Evolutionary conservation across 2,888 invertebrate species (phyloP).

Genomic region (Nasonia oneida): DNA sequence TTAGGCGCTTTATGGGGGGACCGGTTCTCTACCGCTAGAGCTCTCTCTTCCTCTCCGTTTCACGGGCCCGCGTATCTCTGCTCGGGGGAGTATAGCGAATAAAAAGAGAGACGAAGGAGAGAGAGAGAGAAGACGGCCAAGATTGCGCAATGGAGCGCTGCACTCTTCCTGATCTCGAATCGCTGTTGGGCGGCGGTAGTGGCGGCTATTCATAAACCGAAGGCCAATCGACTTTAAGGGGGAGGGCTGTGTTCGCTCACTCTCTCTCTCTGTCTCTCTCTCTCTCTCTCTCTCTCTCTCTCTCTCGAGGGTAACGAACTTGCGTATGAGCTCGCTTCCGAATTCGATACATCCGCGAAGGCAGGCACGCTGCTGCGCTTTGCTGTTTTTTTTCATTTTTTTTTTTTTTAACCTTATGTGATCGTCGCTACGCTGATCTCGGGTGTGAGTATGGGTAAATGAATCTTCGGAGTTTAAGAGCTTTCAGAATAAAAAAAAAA

Average conservation of each 20-base stretch:
- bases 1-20: conserved; percentile 28
- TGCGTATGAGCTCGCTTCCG: conserved; percentile 20
- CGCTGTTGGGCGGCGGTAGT: neutral
- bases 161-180: conserved; percentile 68
- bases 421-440: neutral
- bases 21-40: conserved; percentile 24
- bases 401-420: neutral
- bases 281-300: too few relatives aligned
- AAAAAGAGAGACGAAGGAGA: conserved; percentile 8
- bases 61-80: neutral
- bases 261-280: neutral
- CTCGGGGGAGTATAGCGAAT: neutral
- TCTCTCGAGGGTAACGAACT: conserved; percentile 45
- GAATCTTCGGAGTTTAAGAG: neutral
- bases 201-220: conserved; percentile 74
- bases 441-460: neutral
- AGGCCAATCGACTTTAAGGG: conserved; percentile 71
- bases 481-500: neutral
- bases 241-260: conserved; percentile 41
- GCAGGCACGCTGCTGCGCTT: neutral
- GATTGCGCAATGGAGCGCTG: conserved; percentile 76
- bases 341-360: conserved; percentile 36
- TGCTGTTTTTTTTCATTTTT: neutral
- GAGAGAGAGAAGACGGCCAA: conserved; percentile 27
- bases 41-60: conserved; percentile 15